A percentile compares a stretch with the other conserved stretches of the same genome.
Conservation (phyloP, 1,140 invertebrate genomes). For the Trissolcus basalis region DNA sequence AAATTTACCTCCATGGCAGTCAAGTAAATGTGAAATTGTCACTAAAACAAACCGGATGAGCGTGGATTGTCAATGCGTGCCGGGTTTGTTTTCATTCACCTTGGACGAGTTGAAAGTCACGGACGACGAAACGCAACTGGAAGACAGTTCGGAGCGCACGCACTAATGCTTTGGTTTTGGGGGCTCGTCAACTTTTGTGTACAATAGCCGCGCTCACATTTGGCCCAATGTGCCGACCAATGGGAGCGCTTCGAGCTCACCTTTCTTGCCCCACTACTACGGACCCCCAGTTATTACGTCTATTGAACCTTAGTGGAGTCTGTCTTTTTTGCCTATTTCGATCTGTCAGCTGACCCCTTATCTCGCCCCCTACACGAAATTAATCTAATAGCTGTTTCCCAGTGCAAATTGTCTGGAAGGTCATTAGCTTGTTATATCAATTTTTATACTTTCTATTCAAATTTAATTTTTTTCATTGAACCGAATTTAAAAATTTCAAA, state of each 20-base stretch:
- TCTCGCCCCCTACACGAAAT: background rate
- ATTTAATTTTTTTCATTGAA: too few relatives aligned
- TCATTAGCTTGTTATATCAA: conserved; percentile 3
- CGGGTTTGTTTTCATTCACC: conserved; percentile 14
- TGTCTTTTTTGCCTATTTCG: conserved; percentile 7
- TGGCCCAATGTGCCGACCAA: conserved; percentile 29
- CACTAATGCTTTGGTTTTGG: conserved; percentile 4
- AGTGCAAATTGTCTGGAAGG: too few relatives aligned
- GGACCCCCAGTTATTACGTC: conserved; percentile 13
- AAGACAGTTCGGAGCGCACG: conserved; percentile 7
- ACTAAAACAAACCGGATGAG: background rate
- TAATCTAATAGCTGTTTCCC: too few relatives aligned
- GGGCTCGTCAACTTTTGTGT: conserved; percentile 38
- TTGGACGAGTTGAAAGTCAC: conserved; percentile 33
- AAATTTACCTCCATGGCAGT: too few relatives aligned
- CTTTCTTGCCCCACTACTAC: conserved; percentile 21
- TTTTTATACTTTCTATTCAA: too few relatives aligned
- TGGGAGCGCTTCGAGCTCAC: conserved; percentile 4
- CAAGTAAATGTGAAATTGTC: too few relatives aligned
- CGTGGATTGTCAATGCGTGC: background rate
- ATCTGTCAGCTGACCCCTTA: conserved; percentile 13
- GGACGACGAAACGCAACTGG: conserved; percentile 23
- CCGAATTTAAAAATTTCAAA: too few relatives aligned
- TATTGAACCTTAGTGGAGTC: conserved; percentile 26
- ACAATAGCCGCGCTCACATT: conserved; percentile 33